Evolutionary conservation across 2,797 vertebrate species (phyloP).

Genomic region (Paedocypris micromegethes): DNA sequence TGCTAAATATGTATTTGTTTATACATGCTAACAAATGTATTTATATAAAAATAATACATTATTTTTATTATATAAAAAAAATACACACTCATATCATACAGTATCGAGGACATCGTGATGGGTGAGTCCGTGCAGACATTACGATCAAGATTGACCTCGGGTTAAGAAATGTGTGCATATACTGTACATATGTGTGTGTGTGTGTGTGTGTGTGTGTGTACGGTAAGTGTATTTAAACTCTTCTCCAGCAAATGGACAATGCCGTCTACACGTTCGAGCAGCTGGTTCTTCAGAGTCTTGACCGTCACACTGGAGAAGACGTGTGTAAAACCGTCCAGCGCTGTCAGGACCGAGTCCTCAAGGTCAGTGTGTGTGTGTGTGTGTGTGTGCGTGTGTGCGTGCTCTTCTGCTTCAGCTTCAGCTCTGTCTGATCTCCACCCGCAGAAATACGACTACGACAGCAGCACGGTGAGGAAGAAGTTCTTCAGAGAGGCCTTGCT

Average conservation of each 20-base stretch:
- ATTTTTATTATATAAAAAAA: too few relatives aligned
- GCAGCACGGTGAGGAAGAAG: constrained; percentile 92
- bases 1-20: too few relatives aligned
- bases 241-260: constrained; percentile 89
- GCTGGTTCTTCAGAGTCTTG: constrained; percentile 85
- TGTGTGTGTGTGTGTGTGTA: too few relatives aligned
- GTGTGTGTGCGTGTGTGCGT: too few relatives aligned
- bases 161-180: too few relatives aligned
- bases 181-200: too few relatives aligned
- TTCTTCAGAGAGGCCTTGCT: constrained; percentile 95
- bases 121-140: too few relatives aligned
- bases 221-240: neutral
- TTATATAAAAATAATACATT: too few relatives aligned
- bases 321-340: constrained; percentile 84
- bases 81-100: too few relatives aligned
- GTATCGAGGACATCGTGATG: too few relatives aligned
- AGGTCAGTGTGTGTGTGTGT: constrained; percentile 68
- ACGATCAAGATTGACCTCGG: too few relatives aligned
- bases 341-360: constrained; percentile 90
- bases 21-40: too few relatives aligned
- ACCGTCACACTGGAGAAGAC: constrained; percentile 71
- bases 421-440: neutral
- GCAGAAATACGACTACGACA: constrained; percentile 96
- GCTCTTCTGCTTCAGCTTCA: neutral
- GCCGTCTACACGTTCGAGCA: constrained; percentile 90